Evolutionary conservation across 2,888 invertebrate species (phyloP), one percentile per base, ranked within the genome.

Genomic region (Choreutis nemorana): DNA sequence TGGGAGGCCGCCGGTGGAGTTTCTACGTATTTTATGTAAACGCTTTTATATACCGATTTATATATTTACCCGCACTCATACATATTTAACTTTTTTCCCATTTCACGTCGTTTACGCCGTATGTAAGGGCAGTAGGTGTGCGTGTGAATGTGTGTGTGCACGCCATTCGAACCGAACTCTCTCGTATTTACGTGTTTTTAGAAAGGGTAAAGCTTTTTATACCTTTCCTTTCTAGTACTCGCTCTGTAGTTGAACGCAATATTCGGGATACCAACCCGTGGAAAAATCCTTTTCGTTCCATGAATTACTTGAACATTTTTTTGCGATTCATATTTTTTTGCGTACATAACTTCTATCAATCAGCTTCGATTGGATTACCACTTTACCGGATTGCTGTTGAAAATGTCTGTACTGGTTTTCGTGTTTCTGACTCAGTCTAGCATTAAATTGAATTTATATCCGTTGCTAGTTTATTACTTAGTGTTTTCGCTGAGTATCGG

Each of bases 71-170:
- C 77, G 56, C 77, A 77, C 77, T 73, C 77, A 73, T 78, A 78
- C 77, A 78, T 78, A 78, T 77, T 78, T 73, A 73, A 77, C 68
- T 73, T 78, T 78, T 78, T 77, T 75, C 71, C 72, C 72, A 77
- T 78, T 77, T 73, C 73, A 67, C 65, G 61, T 70, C 73, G 75
- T 70, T 73, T 75, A 72, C 50, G 3, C 55, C 67, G 67, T 70
- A 67, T 72, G 73, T 70, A 55, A 58, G 58, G 50, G 42, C 50
- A 48, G 53, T 41, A 48, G 44, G 36, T 38, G 48, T 44, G 44
- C 40, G 42, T 41, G 48, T 44, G 59, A 50, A 56, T 64, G 71
- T 66, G 73, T 55, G 67, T 50, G 55, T 46, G 44, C 44, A 48
- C 50, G 47, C 59, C 54, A 53, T 55, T 52, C 52, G 63, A 59